phyloP scores from a whole-genome alignment of 2,888 invertebrate genomes.

The Callosobruchus maculatus region DNA sequence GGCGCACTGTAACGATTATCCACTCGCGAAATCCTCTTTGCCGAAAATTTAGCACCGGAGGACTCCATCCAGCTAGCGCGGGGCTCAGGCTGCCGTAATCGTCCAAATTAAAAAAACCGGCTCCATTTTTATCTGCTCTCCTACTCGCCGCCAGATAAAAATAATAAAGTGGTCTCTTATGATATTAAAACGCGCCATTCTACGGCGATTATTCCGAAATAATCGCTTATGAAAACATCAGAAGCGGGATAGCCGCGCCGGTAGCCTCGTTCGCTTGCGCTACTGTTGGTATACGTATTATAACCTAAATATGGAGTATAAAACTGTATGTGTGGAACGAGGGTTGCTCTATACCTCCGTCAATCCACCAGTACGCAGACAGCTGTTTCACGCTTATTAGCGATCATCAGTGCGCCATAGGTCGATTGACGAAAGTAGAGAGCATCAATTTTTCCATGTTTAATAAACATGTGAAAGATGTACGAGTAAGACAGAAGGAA shows the following conservation, averaged over 20 bases:
- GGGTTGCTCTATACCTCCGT: too few relatives aligned
- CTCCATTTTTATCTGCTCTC: slow-evolving; percentile 38
- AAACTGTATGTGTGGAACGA: too few relatives aligned
- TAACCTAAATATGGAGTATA: too few relatives aligned
- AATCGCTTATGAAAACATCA: slow-evolving; percentile 47
- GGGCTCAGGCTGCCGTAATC: slow-evolving; percentile 25
- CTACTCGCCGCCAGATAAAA: slow-evolving; percentile 39
- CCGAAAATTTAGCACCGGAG: neutral
- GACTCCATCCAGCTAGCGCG: neutral
- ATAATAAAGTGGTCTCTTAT: slow-evolving; percentile 46
- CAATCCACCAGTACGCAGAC: too few relatives aligned
- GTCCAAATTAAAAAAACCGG: slow-evolving; percentile 32
- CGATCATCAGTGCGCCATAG: too few relatives aligned
- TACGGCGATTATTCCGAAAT: slow-evolving; percentile 42
- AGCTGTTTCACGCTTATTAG: too few relatives aligned
- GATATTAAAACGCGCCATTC: slow-evolving; percentile 44
- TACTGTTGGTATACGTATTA: slow-evolving; percentile 19
- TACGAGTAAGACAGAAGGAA: too few relatives aligned
- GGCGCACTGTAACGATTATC: neutral
- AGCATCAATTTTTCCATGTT: too few relatives aligned
- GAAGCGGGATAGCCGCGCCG: slow-evolving; percentile 5
- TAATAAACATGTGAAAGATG: too few relatives aligned
- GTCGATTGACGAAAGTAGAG: too few relatives aligned
- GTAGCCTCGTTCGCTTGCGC: slow-evolving; percentile 6
- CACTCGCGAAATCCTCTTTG: neutral